Evolutionary conservation across 2,797 vertebrate genomes (phyloP).

Genomic region (Brachyalestes nurse): DNA sequence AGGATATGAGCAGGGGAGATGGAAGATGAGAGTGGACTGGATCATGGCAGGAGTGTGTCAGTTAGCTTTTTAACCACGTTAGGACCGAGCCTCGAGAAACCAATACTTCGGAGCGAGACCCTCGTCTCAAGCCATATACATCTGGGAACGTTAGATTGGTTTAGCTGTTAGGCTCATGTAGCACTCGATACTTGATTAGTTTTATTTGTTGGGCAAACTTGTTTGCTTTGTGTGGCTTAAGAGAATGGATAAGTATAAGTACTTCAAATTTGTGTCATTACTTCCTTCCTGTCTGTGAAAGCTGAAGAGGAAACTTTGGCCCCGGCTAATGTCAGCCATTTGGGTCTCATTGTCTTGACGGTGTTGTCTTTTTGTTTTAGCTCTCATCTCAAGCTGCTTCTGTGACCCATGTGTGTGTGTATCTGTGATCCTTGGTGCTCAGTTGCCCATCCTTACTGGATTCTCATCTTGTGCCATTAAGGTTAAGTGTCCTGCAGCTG

Average conservation of each 20-base stretch:
- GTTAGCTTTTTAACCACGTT: slow-evolving; percentile 79
- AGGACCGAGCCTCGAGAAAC: slow-evolving; percentile 72
- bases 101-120: slow-evolving; percentile 72
- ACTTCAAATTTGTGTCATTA: slow-evolving; percentile 7
- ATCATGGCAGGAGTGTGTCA: slow-evolving; percentile 78
- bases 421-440: slow-evolving; percentile 19
- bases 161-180: slow-evolving; percentile 38
- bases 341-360: neutral
- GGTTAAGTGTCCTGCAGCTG: slow-evolving; percentile 1
- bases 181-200: slow-evolving; percentile 35
- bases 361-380: neutral
- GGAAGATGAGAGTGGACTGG: slow-evolving; percentile 75
- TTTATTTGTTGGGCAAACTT: slow-evolving; percentile 26
- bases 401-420: slow-evolving; percentile 30
- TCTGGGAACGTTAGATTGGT: slow-evolving; percentile 38
- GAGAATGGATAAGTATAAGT: slow-evolving; percentile 23
- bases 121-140: slow-evolving; percentile 11
- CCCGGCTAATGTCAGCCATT: neutral
- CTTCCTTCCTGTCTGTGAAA: slow-evolving; percentile 18
- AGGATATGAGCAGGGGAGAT: slow-evolving; percentile 55
- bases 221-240: slow-evolving; percentile 28
- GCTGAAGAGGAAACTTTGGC: slow-evolving; percentile 4
- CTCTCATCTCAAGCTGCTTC: slow-evolving; percentile 3
- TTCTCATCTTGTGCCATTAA: slow-evolving; percentile 2
- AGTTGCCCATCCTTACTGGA: neutral